These are phyloP conservation scores for Mesembrinibis cayennensis DNA, from an alignment of 2,113 vertebrate species.

Conservation along the genomic window DNA sequence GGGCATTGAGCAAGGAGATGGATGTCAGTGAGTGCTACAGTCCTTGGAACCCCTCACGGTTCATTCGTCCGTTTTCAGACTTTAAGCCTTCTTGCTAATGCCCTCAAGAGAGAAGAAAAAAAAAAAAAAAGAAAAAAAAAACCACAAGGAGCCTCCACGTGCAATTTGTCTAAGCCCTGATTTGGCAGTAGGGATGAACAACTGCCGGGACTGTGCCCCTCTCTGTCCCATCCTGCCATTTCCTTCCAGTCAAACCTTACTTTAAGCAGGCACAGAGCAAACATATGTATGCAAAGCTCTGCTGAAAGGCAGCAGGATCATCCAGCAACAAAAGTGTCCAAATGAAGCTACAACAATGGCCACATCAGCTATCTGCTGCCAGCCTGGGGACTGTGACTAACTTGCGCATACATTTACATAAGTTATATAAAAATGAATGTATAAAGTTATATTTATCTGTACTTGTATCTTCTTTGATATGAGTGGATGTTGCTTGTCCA, in stretches of 20 bases:
- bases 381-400: conserved; percentile 68
- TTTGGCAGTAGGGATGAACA: background rate
- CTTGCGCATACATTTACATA: conserved; percentile 65
- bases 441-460: conserved; percentile 69
- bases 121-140: too few relatives aligned
- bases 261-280: background rate
- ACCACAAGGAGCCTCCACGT: rapidly evolving
- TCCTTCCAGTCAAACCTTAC: background rate
- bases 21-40: background rate
- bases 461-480: conserved; percentile 63
- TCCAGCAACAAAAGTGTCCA: background rate
- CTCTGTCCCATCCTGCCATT: background rate
- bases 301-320: background rate
- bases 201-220: rapidly evolving
- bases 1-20: background rate
- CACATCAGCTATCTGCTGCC: conserved; percentile 60
- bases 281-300: background rate
- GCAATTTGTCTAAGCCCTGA: background rate
- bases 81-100: background rate
- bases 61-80: background rate
- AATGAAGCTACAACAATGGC: background rate
- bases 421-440: conserved; percentile 68
- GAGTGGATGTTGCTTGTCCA: conserved; percentile 68
- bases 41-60: rapidly evolving
- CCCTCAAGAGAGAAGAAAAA: background rate